Base-by-base conservation (phyloP, 2,888 invertebrate genomes). In the Thymelicus sylvestris region DNA sequence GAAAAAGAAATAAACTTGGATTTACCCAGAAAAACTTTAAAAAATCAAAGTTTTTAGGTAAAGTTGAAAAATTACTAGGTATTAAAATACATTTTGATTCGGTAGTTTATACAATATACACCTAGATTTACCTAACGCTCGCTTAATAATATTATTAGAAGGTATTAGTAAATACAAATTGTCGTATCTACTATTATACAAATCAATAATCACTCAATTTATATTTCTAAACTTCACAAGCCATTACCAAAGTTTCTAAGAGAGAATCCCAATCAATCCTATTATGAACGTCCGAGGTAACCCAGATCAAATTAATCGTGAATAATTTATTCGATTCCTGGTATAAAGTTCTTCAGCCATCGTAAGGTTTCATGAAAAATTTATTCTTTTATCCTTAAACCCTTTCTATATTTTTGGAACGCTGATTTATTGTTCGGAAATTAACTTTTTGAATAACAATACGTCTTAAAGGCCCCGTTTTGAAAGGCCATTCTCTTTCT, bases 241-340 rank as follows among this genome's bases (percentile, higher is more conserved):
- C 63, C 50, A 52, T 64, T 38, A 19, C 19, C 15, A 19, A 55
- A 65, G 39, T 65, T 41, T 59, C 38, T 8, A 4, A 7, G 39
- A 8, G 47, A 10, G 24, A 66, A 41, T 57, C 39, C 39, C 19
- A 52, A 52, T 39, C 39, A 52, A 41, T 39, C 57, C 52, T 41
- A 55, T 55, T 55, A 57, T n/a, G 44, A 44, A 6, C 38, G 41
- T 61, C 48, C 41, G 41, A 67, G 61, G 52, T 67, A 50, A 19
- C 52, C 39, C 52, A 44, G 67, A 62, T 68, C 67, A 24, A 62
- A 62, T 68, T 55, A 67, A 55, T 68, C 62, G 60, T 55, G 48
- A 39, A n/a, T 61, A 67, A 67, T 67, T 50, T 61, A 61, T 61
- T 61, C 41, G 61, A 67, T 67, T 57, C 41, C n/a, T 60, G 24